Base-by-base conservation (phyloP, 37 sponge, comb jelly and placozoan genomes). In the Petrosia ficiformis region DNA sequence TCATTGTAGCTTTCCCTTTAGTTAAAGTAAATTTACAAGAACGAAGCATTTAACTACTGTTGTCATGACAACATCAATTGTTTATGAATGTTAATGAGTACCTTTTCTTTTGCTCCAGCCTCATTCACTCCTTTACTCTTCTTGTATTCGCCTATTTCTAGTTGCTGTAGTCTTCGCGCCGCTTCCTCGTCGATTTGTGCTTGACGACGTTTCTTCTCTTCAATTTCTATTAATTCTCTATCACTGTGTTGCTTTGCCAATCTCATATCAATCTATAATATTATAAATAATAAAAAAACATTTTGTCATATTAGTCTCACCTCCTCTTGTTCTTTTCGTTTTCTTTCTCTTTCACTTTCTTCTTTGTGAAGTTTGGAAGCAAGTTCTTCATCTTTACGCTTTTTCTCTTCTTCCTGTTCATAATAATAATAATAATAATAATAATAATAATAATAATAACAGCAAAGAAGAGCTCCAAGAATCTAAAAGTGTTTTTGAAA, bases 271-370 rank as follows among this genome's bases (percentile, higher is more conserved):
- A 19, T 14, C 54, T 48, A 48, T 48, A 19, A 19, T 19, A 14
- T 48, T 48, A 14, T 48, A 48, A 48, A 14, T 8, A 48, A 14
- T 48, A 48, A 48, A 8, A 19, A 48, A 14, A n/a, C n/a, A n/a
- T n/a, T n/a, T n/a, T n/a, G n/a, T n/a, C n/a, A n/a, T n/a, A n/a
- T n/a, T n/a, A n/a, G 32, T 8, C 65, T 5, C 24, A 37, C 21
- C 70, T 68, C 33, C 35, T 37, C 70, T 19, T 68, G 34, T 16
- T 24, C 39, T 32, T 33, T 32, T 37, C 34, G 22, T 16, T 16
- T 42, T 60, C 40, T 25, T 75, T 75, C 40, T 59, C 41, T 59
- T 41, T 36, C 39, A 30, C 26, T 67, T 11, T 67, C 68, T 67
- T 67, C 68, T 19, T 30, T 36, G 39, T 67, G 39, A n/a, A 67